Evolutionary conservation across 2,888 invertebrate species (phyloP).

Genomic region (Habrosyne pyritoides): DNA sequence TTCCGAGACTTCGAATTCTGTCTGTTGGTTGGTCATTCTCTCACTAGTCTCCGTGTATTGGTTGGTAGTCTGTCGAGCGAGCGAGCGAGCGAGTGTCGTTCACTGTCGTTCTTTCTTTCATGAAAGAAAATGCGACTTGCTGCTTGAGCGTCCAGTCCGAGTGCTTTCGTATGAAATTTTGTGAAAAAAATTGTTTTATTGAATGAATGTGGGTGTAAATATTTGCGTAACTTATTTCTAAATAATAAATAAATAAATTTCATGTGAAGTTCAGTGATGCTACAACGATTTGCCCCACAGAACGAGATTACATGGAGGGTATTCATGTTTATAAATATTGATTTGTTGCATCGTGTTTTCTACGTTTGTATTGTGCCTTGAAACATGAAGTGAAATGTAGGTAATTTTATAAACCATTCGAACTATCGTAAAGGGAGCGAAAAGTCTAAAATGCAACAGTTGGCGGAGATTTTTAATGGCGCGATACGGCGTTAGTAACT

Average conservation of each 20-base stretch:
- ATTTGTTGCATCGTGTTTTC: slow-evolving; percentile 69
- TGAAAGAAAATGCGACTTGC: slow-evolving; percentile 34
- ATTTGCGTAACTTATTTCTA: slow-evolving; percentile 11
- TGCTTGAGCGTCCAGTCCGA: slow-evolving; percentile 38
- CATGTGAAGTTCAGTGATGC: slow-evolving; percentile 40
- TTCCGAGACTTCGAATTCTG: no score
- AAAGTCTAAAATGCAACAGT: slow-evolving; percentile 70
- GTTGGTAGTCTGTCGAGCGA: no score
- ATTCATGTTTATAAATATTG: slow-evolving; percentile 82
- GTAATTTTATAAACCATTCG: slow-evolving; percentile 42
- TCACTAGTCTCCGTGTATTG: no score
- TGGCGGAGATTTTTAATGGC: slow-evolving; percentile 56
- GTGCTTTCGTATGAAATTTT: slow-evolving; percentile 69
- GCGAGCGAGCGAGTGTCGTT: slow-evolving; percentile 41
- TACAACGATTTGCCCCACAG: slow-evolving; percentile 39
- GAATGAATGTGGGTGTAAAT: slow-evolving; percentile 47
- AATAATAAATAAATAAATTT: slow-evolving; percentile 23
- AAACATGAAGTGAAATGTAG: slow-evolving; percentile 72
- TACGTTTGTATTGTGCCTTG: slow-evolving; percentile 50
- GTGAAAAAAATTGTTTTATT: slow-evolving; percentile 43
- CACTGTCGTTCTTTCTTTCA: slow-evolving; percentile 40
- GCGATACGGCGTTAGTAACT: slow-evolving; percentile 42
- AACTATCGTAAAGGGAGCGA: slow-evolving; percentile 17
- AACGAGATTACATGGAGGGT: slow-evolving; percentile 59
- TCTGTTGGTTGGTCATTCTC: no score